Evolutionary conservation across 1,140 invertebrate genomes (phyloP).

Genomic region (Bathynomus jamesi): DNA sequence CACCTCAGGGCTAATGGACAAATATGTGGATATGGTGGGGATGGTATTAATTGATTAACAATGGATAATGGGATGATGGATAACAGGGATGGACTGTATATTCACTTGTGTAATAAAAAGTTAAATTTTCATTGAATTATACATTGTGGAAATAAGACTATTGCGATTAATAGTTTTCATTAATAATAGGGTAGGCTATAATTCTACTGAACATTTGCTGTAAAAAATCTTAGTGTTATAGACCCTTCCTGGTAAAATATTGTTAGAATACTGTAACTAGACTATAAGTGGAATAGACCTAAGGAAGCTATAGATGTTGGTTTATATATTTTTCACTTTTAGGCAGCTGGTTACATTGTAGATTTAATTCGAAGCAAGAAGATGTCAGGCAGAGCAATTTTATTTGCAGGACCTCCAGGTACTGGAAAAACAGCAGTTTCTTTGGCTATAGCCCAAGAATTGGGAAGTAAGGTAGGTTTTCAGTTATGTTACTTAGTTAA

Average conservation of each 20-base stretch:
- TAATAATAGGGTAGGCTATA: too few relatives aligned
- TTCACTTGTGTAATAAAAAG: too few relatives aligned
- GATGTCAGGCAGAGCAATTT: slow-evolving; percentile 92
- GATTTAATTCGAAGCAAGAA: slow-evolving; percentile 95
- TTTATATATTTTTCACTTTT: slow-evolving; percentile 30
- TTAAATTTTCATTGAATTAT: too few relatives aligned
- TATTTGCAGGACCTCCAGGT: slow-evolving; percentile 94
- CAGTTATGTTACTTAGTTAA: background rate
- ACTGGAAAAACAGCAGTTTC: slow-evolving; percentile 99
- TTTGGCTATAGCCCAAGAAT: slow-evolving; percentile 92
- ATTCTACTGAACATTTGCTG: slow-evolving; percentile 8
- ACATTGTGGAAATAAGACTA: too few relatives aligned
- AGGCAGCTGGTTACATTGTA: slow-evolving; percentile 94
- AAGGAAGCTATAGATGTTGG: background rate
- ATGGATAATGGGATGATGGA: too few relatives aligned
- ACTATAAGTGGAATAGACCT: background rate
- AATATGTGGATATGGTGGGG: too few relatives aligned
- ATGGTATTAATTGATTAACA: too few relatives aligned
- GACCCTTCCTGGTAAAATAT: background rate
- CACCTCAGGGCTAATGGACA: too few relatives aligned
- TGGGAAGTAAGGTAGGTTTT: slow-evolving; percentile 75
- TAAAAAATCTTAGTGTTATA: background rate
- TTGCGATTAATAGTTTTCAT: too few relatives aligned
- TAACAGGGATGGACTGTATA: too few relatives aligned
- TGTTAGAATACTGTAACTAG: background rate